Evolutionary conservation across 2,888 invertebrate genomes (phyloP), one percentile per base, ranked within the genome.

Genomic region (Phoenoteleia sp.): DNA sequence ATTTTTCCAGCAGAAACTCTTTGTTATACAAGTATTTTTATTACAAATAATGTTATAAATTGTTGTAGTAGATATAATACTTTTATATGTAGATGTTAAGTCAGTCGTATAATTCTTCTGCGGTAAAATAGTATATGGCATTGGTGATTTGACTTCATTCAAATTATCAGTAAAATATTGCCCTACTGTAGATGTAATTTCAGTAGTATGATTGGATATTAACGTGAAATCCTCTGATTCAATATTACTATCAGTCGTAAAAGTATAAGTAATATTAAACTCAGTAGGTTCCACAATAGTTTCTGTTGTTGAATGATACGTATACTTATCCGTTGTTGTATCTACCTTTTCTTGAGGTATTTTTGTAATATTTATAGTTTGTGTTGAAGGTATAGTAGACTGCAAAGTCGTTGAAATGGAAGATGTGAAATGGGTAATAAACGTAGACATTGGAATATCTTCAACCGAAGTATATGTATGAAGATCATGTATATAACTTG

Each of bases 1-100:
- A 29, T 56, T 36, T 45, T 85, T 67, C 5, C 81, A 7, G 56
- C 91, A 91, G 15, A 86, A 42, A 7, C 33, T 19, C 15, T 47
- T 76, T 9, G 7, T 66, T 11, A 36, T 6, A 21, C 76, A 76
- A 11, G n/a, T 54, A 45, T 19, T 54, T 15, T n/a, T 27, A 29
- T 52, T 39, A 25, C 71, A 58, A 42, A 15, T 11, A 11, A 36
- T n/a, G 17, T 11, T 13, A n/a, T 42, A 9, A 9, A 36, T 72
- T 6, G 42, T n/a, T 36, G 42, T 15, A 13, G 60, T 13, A 17
- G 60, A 11, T 33, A 33, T 45, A 9, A 9, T 23, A 27, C n/a
- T 56, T 29, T 42, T 15, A 17, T 29, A 29, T 5, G 29, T 49
- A n/a, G 47, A n/a, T 23, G 11, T 25, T 17, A 42, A 42, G 5